Base-by-base conservation (phyloP, 1,140 invertebrate genomes). In the Drosophila subobscura region DNA sequence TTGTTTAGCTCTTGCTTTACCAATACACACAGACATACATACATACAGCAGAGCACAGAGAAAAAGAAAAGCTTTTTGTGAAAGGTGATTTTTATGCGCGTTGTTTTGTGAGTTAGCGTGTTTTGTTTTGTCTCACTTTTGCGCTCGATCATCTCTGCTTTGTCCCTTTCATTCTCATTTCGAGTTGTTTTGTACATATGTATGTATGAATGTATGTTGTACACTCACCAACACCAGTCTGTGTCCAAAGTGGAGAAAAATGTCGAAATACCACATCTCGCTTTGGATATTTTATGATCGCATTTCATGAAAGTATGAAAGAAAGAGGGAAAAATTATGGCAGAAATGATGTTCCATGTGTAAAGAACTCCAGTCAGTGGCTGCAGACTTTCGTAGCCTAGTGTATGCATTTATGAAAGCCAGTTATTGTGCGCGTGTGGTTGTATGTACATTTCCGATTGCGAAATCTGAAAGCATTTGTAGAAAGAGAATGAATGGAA, bases 21-120 rank as follows among this genome's bases (percentile, higher is more conserved):
- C 23, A 42, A 41, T 41, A 22, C 22, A 46, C 37, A 63, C 42
- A 40, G 25, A 76, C 72, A 68, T 49, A 76, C 72, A 68, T 49
- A 76, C 67, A 80, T 46, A 73, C 40, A 61, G 53, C 56, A 56
- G 53, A 79, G 58, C 64, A 74, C 74, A 63, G 61, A 86, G 81
- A 81, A 83, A 77, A 86, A 85, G 81, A 77, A 86, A 85, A 85
- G 80, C 80, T 85, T 86, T 85, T 85, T 85, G 81, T 85, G 81
- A 85, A 85, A 85, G 81, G 81, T 85, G 81, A 77, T 86, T 79
- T 80, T 80, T 80, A 58, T 79, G 56, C 58, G 77, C 77, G 44
- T 61, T 57, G 44, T 61, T 57, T 77, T 77, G 64, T 77, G 75
- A 73, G 54, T 73, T 68, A 77, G 73, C 79, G 71, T 55, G 72